A percentile compares a stretch with the other conserved stretches of the same genome.
Evolutionary conservation across 2,888 invertebrate species (phyloP).

Genomic region (Lepetodrilus schrolli): DNA sequence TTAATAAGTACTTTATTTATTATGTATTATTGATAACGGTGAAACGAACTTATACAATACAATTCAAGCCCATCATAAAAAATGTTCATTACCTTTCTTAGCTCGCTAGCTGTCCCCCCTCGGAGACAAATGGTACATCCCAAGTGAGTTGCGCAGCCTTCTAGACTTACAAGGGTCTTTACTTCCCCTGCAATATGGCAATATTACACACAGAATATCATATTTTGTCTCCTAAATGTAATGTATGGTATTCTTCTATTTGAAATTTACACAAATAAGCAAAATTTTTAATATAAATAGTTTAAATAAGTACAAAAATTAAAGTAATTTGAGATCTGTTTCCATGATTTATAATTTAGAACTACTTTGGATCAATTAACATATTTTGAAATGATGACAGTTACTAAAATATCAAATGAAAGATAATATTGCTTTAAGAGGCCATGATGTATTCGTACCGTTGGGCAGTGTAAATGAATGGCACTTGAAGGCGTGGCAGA

Average conservation of each 20-base stretch:
- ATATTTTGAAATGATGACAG: background rate
- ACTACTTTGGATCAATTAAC: background rate
- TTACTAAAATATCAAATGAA: background rate
- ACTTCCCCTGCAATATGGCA: slow-evolving; percentile 68
- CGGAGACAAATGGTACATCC: slow-evolving; percentile 91
- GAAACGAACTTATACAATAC: too few species aligned
- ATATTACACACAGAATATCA: background rate
- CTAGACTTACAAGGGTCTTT: slow-evolving; percentile 95
- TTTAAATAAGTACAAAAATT: too few species aligned
- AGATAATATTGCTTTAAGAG: background rate
- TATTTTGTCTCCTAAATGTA: background rate
- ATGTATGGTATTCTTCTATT: too few species aligned
- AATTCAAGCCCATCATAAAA: too few species aligned
- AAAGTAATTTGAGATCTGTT: background rate
- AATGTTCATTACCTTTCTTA: slow-evolving; percentile 80
- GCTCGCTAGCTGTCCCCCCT: slow-evolving; percentile 83
- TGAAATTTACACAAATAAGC: too few species aligned
- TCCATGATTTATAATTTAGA: background rate
- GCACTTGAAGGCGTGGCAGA: slow-evolving; percentile 88
- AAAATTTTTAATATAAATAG: too few species aligned
- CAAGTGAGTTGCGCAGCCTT: slow-evolving; percentile 89
- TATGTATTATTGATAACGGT: too few species aligned
- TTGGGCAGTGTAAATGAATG: slow-evolving; percentile 68
- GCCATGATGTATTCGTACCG: slow-evolving; percentile 52
- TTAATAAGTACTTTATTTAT: too few species aligned